Evolutionary conservation across 2,113 vertebrate species (phyloP).

Genomic region (Ptilorrhoa leucosticta): DNA sequence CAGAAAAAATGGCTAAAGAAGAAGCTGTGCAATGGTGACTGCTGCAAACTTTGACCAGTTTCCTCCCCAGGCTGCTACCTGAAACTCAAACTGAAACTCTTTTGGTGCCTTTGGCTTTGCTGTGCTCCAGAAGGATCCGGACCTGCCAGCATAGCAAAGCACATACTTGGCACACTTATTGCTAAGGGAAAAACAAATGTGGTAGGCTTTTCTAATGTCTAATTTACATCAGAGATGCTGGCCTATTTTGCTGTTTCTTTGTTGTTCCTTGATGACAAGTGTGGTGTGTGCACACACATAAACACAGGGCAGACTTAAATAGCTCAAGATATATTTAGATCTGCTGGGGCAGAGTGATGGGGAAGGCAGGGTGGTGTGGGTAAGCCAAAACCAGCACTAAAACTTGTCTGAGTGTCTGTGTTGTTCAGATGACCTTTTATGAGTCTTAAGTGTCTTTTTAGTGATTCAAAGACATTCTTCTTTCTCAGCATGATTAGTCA

Average conservation of each 20-base stretch:
- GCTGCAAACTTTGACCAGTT: background rate
- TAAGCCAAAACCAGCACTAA: background rate
- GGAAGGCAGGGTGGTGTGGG: background rate
- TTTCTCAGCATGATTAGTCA: background rate
- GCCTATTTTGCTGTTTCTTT: background rate
- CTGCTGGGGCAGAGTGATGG: background rate
- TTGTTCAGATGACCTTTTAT: background rate
- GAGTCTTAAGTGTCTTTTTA: background rate
- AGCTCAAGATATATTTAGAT: background rate
- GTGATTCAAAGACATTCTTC: background rate
- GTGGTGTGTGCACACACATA: background rate
- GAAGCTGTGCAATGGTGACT: background rate
- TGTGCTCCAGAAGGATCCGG: background rate
- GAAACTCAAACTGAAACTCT: background rate
- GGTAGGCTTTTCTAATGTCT: background rate
- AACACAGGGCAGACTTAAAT: background rate
- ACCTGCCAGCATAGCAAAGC: background rate
- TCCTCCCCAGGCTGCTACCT: background rate
- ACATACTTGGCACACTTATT: background rate
- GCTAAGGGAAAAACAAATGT: background rate
- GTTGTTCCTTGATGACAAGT: background rate
- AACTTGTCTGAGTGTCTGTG: background rate
- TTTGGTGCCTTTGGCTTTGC: background rate
- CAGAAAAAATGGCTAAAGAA: background rate
- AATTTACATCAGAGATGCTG: background rate